These are phyloP conservation scores for Drosophila percnosoma DNA, from an alignment of 2,888 invertebrate genomes.

Conservation along the genomic window DNA sequence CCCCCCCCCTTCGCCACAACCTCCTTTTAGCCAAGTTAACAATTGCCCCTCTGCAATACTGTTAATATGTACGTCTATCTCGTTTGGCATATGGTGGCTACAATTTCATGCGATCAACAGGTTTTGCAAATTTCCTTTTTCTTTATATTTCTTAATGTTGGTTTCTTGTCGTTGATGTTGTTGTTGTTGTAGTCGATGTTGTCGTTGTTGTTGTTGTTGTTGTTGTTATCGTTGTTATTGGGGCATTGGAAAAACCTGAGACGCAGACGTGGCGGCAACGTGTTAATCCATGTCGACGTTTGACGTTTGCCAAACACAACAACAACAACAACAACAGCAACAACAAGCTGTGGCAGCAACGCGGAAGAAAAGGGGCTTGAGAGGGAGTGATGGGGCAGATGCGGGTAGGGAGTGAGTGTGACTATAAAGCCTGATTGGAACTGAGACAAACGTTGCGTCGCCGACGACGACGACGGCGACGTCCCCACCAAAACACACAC, in stretches of 20 bases:
- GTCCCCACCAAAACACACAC: conserved; percentile 44
- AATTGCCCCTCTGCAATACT: neutral
- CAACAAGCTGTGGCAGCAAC: conserved; percentile 17
- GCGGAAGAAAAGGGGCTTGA: conserved; percentile 14
- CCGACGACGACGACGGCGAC: conserved; percentile 11
- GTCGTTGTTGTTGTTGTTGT: neutral
- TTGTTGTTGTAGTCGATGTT: neutral
- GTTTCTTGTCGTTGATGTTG: conserved; percentile 12
- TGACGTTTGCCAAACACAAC: conserved; percentile 57
- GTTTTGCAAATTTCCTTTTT: conserved; percentile 61
- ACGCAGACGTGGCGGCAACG: conserved; percentile 40
- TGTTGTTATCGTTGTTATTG: conserved; percentile 1
- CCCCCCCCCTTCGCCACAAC: neutral
- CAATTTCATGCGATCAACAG: conserved; percentile 61
- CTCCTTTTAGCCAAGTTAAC: neutral
- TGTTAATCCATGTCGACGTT: conserved; percentile 62
- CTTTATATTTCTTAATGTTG: conserved; percentile 40
- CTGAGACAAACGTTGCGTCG: conserved; percentile 25
- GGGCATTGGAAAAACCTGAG: conserved; percentile 40
- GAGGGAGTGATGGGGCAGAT: neutral
- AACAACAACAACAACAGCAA: conserved; percentile 19
- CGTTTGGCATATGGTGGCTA: conserved; percentile 46
- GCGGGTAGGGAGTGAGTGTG: neutral
- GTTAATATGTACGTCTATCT: conserved; percentile 23
- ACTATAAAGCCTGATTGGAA: conserved; percentile 58